Base-by-base conservation (phyloP, 2,113 vertebrate genomes). In the Sciurus niger region DNA sequence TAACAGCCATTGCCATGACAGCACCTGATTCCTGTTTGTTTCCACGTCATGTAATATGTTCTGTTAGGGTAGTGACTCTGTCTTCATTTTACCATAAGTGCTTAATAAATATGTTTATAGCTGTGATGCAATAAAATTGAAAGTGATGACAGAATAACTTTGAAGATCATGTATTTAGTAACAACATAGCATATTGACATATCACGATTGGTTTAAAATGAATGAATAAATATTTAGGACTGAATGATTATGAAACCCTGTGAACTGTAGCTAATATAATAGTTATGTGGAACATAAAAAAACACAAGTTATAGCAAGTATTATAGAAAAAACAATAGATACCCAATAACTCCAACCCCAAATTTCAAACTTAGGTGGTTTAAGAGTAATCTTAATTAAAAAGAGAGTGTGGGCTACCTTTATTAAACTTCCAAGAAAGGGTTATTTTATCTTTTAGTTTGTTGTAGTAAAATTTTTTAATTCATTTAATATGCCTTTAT, bases 301-400 rank as follows among this genome's bases (percentile, higher is more conserved):
- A 63, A 53, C 14, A 90, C 13, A 16, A 40, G 34, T 70, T 40
- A 53, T 28, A 70, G 34, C 22, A 53, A 40, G 68, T 10, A 0
- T 72, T 90, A 58, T 74, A 28, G 12, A 87, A 93, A 93, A 84
- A 51, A 73, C 22, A 90, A 28, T 12, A 90, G 12, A 79, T 30
- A 34, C 32, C 4, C 2, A 58, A 90, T 16, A 90, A 83, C 1
- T 32, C 24, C 34, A 51, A 86, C 40, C 8, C 60, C 48, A 79
- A 46, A 68, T 74, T 55, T 78, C 32, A 87, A 51, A 82, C 8
- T 40, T 4, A 77, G 5, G 18, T 16, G 1, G 0, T 76, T 94
- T 82, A 83, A 55, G 14, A 72, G 0, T 65, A 48, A 82, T 22
- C 84, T 24, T 84, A 51, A 58, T 76, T 78, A 94, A 92, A 77